Percentiles rank a stretch among this genome's conserved stretches.
Evolutionary conservation across 2,113 vertebrate species (phyloP).

Genomic region (Petromus typicus): DNA sequence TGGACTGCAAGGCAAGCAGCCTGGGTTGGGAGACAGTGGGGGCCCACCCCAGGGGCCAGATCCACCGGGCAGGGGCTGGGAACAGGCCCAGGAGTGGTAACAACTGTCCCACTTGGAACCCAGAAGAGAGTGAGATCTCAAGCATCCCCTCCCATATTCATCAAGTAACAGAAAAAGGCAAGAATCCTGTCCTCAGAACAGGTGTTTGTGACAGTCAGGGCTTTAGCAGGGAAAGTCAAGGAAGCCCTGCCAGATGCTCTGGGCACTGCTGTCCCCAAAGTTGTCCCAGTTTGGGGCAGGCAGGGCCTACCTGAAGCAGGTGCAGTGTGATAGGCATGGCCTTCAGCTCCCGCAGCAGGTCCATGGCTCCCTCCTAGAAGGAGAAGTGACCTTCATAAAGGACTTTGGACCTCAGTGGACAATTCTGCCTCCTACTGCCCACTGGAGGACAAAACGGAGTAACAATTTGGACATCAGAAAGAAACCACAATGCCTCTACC

Average conservation of each 20-base stretch:
- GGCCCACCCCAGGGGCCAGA: neutral
- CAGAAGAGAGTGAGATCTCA: neutral
- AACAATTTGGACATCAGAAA: neutral
- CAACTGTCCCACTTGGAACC: neutral
- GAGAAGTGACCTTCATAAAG: slow-evolving; percentile 33
- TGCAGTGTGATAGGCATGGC: slow-evolving; percentile 94
- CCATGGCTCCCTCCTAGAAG: slow-evolving; percentile 94
- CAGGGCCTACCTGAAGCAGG: slow-evolving; percentile 92
- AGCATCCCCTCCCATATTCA: neutral
- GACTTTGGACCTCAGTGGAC: neutral
- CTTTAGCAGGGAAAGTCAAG: too few relatives aligned
- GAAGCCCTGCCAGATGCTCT: neutral
- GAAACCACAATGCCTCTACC: neutral
- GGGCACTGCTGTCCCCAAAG: neutral
- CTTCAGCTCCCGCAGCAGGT: slow-evolving; percentile 95
- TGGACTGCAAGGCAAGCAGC: slow-evolving; percentile 89
- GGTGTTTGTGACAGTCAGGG: neutral
- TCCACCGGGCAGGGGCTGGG: neutral
- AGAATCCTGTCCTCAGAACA: neutral
- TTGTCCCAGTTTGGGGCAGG: neutral
- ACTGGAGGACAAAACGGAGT: neutral
- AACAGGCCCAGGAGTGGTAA: neutral
- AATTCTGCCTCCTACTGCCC: neutral
- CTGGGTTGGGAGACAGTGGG: neutral
- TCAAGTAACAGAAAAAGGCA: neutral